Percentiles rank a stretch among this genome's conserved stretches.
phyloP scores from a whole-genome alignment of 2,888 invertebrate species.

The Eupeodes latifasciatus region DNA sequence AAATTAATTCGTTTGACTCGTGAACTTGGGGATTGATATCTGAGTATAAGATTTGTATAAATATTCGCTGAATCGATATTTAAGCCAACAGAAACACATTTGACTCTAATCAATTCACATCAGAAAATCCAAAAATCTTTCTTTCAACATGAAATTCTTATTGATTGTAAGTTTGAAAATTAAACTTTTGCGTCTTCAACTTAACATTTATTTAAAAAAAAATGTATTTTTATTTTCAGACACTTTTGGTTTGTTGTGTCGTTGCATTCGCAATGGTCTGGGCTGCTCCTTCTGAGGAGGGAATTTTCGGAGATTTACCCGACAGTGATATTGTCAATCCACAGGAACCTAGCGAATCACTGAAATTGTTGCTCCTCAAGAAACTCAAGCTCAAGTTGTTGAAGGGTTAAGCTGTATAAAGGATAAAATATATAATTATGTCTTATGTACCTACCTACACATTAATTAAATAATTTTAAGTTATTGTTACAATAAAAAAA shows the following conservation, averaged over 20 bases:
- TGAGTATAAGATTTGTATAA: slow-evolving; percentile 4
- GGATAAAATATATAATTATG: neutral
- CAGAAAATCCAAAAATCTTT: neutral
- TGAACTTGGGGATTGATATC: too few relatives aligned
- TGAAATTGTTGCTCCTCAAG: neutral
- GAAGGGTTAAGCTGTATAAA: neutral
- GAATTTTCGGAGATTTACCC: slow-evolving; percentile 4
- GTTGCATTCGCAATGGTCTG: neutral
- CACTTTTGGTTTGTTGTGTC: slow-evolving; percentile 5
- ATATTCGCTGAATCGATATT: neutral
- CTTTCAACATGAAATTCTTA: slow-evolving; percentile 13
- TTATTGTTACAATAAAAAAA: neutral
- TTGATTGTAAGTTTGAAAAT: slow-evolving; percentile 12
- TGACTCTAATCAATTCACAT: slow-evolving; percentile 1
- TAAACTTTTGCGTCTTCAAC: too few relatives aligned
- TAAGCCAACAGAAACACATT: neutral
- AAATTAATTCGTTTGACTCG: too few relatives aligned
- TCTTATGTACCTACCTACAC: neutral
- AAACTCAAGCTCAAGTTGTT: slow-evolving; percentile 15
- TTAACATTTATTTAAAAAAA: neutral
- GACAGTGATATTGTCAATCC: slow-evolving; percentile 18
- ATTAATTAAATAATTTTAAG: neutral
- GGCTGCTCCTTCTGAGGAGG: slow-evolving; percentile 5
- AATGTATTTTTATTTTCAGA: slow-evolving; percentile 13
- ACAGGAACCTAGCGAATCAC: neutral